Evolutionary conservation across 2,888 invertebrate species (phyloP), one percentile per base, ranked within the genome.

Genomic region (Plemyria rubiginata): DNA sequence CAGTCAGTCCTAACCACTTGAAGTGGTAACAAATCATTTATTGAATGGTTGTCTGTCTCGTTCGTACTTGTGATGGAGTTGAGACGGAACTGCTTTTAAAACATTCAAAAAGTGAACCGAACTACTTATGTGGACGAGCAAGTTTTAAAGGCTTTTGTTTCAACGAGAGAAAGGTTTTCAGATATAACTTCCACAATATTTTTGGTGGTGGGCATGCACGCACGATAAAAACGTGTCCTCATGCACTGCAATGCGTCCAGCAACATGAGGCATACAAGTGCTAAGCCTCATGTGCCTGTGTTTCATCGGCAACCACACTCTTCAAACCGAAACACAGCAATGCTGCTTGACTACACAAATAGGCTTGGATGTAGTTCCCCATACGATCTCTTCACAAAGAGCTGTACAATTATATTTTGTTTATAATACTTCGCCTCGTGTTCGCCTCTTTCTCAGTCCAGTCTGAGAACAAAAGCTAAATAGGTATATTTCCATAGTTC

Each of bases 21-120:
- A 73, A 77, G 75, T 73, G 76, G 78, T 77, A 71, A 77, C 74
- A 76, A 77, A 78, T 75, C 75, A 36, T 38, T 22, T 48, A 29
- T 28, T 43, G n/a, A 46, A 60, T 60, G 13, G n/a, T 41, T 38
- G 7, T 15, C 40, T 51, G 48, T 60, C 62, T 55, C 57, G 13
- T 51, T 62, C 54, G 54, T 52, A 52, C 62, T 38, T 40, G 32
- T 48, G 16, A 41, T 40, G 22, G 13, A 57, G 11, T 46, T 16
- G 60, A 54, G 51, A 60, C 28, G 54, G 63, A 66, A 48, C 67
- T 56, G 65, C 60, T 75, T 74, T 73, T 70, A 54, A 74, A 75
- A 74, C 71, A 74, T 70, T 66, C 62, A 11, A 38, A 38, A 11
- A 11, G 69, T 68, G 72, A 65, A 70, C 66, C 70, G 62, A 62